Conservation (phyloP, 92 coral and sea anemone genomes). For the Pocillopora grandis region DNA sequence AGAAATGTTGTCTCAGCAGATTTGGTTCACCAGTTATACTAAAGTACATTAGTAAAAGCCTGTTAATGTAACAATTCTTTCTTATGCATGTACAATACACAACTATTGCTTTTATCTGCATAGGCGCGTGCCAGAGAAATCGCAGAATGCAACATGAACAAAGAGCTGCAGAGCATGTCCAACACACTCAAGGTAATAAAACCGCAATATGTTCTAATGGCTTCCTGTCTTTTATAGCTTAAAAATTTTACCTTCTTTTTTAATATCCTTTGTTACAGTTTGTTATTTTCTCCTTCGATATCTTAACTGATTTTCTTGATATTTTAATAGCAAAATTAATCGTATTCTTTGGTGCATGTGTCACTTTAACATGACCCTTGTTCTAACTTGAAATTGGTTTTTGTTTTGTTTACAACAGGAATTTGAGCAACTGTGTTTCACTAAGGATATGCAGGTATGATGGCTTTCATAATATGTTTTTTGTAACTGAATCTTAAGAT, state of each 20-base stretch:
- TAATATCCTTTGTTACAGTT: not conserved
- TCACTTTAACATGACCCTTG: too few relatives aligned
- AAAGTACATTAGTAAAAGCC: too few relatives aligned
- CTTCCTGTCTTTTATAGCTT: not conserved
- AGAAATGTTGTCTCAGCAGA: too few relatives aligned
- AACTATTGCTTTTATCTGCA: not conserved
- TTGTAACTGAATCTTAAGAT: too few relatives aligned
- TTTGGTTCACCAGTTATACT: too few relatives aligned
- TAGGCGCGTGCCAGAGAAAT: slow-evolving; percentile 83
- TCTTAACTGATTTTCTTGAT: too few relatives aligned
- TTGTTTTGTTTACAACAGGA: slow-evolving; percentile 37
- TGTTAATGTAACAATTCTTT: too few relatives aligned
- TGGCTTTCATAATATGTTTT: too few relatives aligned
- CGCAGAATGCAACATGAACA: slow-evolving; percentile 78
- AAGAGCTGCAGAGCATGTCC: slow-evolving; percentile 64
- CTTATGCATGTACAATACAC: not conserved
- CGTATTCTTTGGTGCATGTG: too few relatives aligned
- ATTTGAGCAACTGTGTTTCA: slow-evolving; percentile 74
- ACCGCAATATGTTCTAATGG: not conserved
- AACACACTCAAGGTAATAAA: slow-evolving; percentile 66
- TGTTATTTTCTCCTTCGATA: not conserved
- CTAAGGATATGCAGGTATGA: slow-evolving; percentile 78
- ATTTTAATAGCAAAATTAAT: too few relatives aligned
- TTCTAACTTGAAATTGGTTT: too few relatives aligned
- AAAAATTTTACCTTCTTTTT: not conserved